Evolutionary conservation across 2,797 vertebrate genomes (phyloP).

Genomic region (Vultur gryphus): DNA sequence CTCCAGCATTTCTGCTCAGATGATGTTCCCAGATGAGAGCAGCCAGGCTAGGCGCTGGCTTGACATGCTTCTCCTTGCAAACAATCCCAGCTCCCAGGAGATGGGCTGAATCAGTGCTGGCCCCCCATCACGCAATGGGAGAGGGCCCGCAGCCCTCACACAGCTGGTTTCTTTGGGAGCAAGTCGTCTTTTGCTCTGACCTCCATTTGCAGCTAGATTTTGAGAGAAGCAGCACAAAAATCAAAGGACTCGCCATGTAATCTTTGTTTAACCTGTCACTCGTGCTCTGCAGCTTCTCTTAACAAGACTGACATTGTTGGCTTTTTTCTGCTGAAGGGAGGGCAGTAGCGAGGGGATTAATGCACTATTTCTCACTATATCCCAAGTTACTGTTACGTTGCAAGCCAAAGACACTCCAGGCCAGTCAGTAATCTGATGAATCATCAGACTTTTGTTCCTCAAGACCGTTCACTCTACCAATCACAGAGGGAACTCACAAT

Average conservation of each 20-base stretch:
- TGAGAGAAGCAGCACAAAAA: background rate
- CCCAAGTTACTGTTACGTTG: accelerated
- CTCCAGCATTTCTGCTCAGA: background rate
- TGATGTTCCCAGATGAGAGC: background rate
- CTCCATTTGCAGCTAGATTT: background rate
- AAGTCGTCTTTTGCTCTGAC: background rate
- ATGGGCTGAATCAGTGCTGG: background rate
- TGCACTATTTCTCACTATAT: background rate
- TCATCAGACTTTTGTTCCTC: background rate
- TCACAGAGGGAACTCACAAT: background rate
- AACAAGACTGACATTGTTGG: background rate
- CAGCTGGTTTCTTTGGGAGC: background rate
- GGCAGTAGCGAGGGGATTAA: background rate
- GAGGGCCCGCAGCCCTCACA: background rate
- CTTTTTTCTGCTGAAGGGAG: background rate
- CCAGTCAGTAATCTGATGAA: background rate
- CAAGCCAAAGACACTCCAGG: background rate
- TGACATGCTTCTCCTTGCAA: background rate
- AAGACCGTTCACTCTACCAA: background rate
- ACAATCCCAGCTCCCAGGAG: background rate
- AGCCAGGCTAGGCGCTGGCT: background rate
- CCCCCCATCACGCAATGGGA: accelerated
- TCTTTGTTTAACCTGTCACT: background rate
- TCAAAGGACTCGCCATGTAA: background rate
- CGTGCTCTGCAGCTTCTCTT: background rate